These are phyloP conservation scores for Lophotriccus pileatus DNA, from an alignment of 2,797 vertebrate species.

Conservation along the genomic window DNA sequence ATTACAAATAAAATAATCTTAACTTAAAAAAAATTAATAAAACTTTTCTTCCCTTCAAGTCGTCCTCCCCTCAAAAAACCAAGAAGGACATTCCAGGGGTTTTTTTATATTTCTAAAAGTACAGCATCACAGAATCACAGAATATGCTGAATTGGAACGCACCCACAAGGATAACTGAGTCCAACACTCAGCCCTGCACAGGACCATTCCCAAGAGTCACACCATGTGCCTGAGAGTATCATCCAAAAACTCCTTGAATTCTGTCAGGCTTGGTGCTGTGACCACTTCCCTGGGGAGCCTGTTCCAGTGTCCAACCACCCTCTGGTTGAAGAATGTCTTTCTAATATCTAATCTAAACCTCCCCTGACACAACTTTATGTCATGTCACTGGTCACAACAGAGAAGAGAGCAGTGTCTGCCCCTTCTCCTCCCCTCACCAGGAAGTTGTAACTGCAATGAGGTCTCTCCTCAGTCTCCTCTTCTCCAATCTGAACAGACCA, in stretches of 20 bases:
- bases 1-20: not conserved
- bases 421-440: not conserved
- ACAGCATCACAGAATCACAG: not conserved
- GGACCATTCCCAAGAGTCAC: not conserved
- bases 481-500: not conserved
- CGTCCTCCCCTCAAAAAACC: not conserved
- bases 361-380: not conserved
- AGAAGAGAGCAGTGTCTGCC: not conserved
- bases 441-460: not conserved
- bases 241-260: not conserved
- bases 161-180: not conserved
- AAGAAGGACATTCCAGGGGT: not conserved
- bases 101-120: not conserved
- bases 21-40: not conserved
- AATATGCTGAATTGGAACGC: not conserved
- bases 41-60: not conserved
- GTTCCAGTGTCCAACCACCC: not conserved
- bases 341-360: not conserved
- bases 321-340: not conserved
- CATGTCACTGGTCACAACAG: not conserved
- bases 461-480: not conserved
- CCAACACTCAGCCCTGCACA: not conserved
- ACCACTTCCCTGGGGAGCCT: not conserved
- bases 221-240: not conserved
- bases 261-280: not conserved